phyloP scores from a whole-genome alignment of 2,113 vertebrate genomes.

The Apistogramma diplotaenia region DNA sequence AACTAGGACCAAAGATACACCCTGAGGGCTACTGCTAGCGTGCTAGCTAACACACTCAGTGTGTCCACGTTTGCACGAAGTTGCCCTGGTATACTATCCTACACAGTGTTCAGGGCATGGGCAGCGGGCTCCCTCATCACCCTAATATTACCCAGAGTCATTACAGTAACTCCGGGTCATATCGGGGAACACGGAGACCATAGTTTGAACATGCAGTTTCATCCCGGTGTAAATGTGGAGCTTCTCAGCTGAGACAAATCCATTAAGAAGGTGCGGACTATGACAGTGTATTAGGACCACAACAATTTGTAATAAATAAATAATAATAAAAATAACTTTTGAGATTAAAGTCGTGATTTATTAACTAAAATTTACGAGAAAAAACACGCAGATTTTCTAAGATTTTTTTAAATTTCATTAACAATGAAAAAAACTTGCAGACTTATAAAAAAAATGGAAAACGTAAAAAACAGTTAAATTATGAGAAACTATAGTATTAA shows the following conservation, averaged over 20 bases:
- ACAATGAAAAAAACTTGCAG: neutral
- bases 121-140: neutral
- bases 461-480: too few relatives aligned
- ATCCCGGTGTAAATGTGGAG: neutral
- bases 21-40: constrained; percentile 22
- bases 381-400: neutral
- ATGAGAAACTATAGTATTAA: too few relatives aligned
- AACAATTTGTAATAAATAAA: too few relatives aligned
- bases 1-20: neutral
- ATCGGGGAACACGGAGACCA: neutral
- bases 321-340: too few relatives aligned
- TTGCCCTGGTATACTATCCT: neutral
- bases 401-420: neutral
- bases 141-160: too few relatives aligned
- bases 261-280: neutral
- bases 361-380: neutral
- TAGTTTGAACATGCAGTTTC: neutral
- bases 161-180: neutral
- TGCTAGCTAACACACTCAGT: constrained; percentile 6
- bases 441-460: neutral
- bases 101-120: neutral
- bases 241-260: neutral
- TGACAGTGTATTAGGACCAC: too few relatives aligned
- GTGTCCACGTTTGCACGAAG: constrained; percentile 44
- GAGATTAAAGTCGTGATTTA: neutral